These are phyloP conservation scores for Cremastobaeus sp. DNA, from an alignment of 2,888 invertebrate genomes.

Conservation along the genomic window DNA sequence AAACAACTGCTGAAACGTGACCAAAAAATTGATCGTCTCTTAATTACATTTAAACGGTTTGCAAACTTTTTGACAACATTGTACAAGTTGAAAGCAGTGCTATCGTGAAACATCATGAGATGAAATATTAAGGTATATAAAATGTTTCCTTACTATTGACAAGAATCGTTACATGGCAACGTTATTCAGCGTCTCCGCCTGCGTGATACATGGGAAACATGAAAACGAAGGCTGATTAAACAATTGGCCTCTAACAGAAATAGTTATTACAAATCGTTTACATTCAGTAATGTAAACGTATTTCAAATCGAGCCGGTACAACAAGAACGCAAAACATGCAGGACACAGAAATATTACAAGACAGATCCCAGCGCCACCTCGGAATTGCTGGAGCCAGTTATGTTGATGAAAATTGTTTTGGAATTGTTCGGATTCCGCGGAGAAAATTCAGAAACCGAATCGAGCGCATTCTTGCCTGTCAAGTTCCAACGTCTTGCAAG, in stretches of 20 bases:
- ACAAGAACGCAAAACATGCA: slow-evolving; percentile 14
- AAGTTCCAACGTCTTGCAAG: slow-evolving; percentile 6
- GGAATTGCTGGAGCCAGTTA: slow-evolving; percentile 15
- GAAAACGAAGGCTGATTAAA: background rate
- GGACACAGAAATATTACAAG: background rate
- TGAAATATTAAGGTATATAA: slow-evolving; percentile 23
- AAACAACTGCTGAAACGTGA: too few species aligned
- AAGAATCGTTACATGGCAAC: slow-evolving; percentile 78
- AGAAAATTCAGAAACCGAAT: slow-evolving; percentile 16
- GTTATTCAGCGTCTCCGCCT: slow-evolving; percentile 77
- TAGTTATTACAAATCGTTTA: too few species aligned
- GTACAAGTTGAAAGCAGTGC: slow-evolving; percentile 8
- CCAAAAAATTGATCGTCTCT: too few species aligned
- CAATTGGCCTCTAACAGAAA: background rate
- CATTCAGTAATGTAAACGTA: too few species aligned
- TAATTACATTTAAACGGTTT: too few species aligned
- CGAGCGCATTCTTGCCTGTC: slow-evolving; percentile 16
- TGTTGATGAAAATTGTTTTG: slow-evolving; percentile 41
- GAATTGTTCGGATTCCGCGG: slow-evolving; percentile 5
- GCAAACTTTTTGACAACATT: too few species aligned
- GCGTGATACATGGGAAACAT: slow-evolving; percentile 72
- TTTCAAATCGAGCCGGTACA: background rate
- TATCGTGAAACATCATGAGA: slow-evolving; percentile 1
- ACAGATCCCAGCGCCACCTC: slow-evolving; percentile 4
- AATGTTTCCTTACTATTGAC: slow-evolving; percentile 74